Evolutionary conservation across 2,113 vertebrate species (phyloP), one percentile per base, ranked within the genome.

Genomic region (Falcunculus frontatus): DNA sequence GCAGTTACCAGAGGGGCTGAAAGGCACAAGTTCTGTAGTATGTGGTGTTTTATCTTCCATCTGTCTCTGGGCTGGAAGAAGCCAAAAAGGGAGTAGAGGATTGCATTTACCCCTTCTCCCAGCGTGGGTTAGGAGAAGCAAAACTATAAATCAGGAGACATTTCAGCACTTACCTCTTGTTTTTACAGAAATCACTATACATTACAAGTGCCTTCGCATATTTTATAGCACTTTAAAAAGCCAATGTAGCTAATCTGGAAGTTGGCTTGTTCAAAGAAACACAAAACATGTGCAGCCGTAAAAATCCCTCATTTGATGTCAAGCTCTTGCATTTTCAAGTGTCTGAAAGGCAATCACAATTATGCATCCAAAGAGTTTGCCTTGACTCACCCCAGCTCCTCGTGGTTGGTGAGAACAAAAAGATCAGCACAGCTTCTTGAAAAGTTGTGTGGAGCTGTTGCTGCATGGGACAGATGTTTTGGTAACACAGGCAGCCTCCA

Each of bases 191-290:
- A 77, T 88, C 63, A 26, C 89, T 86, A 50, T 88, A 93, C n/a
- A 39, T 96, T 96, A 73, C 64, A 93, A 95, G 64, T 95, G 90
- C 60, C 47, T 95, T 88, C 93, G 87, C 90, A 93, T 93, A 88
- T 96, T 91, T 97, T 95, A 95, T n/a, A 83, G 75, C 87, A 77
- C 72, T 94, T 94, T 59, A 90, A 91, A 96, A 96, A 88, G 84
- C 92, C 78, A 84, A 0, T 67, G 85, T 76, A 93, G 78, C 78
- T 95, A 91, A 93, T 93, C 90, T 94, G 82, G 79, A 96, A 93
- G 50, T 72, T 96, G 87, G 82, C 90, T 94, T 93, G 84, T 88
- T 94, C 90, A 74, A 93, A 91, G 91, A 91, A 95, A 84, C 67
- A 86, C 52, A 81, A 81, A 89, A 93, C 89, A 92, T 88, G 86